phyloP scores from a whole-genome alignment of 1,140 invertebrate species.

The Cephus cinctus region DNA sequence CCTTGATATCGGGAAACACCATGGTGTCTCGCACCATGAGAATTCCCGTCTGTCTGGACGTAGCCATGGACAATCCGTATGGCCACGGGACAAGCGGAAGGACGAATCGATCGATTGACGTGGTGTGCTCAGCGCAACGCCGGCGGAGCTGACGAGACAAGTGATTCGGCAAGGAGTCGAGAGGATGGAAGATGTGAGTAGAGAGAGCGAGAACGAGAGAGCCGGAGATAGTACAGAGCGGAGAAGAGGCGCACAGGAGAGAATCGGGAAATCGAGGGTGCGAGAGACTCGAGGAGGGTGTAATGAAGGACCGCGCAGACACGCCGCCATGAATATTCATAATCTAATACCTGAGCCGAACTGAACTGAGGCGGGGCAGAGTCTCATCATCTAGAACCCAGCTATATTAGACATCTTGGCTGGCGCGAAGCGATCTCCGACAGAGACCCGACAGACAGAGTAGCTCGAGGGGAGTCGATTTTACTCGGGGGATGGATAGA shows the following conservation, averaged over 20 bases:
- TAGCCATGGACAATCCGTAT: too few relatives aligned
- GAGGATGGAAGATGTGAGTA: slow-evolving; percentile 23
- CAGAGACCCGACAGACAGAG: too few relatives aligned
- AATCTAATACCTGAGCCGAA: slow-evolving; percentile 57
- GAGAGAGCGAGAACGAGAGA: too few relatives aligned
- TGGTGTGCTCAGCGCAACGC: too few relatives aligned
- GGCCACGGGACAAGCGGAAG: too few relatives aligned
- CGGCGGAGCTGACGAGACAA: too few relatives aligned
- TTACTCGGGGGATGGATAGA: too few relatives aligned
- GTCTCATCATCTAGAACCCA: slow-evolving; percentile 53
- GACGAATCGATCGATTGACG: too few relatives aligned
- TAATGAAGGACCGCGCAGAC: slow-evolving; percentile 56
- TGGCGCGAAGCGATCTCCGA: not conserved
- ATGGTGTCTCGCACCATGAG: not conserved
- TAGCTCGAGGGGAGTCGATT: too few relatives aligned
- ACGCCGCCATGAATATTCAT: slow-evolving; percentile 57
- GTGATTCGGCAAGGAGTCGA: too few relatives aligned
- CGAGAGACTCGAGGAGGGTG: slow-evolving; percentile 38
- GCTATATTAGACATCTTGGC: slow-evolving; percentile 49
- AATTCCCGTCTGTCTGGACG: not conserved
- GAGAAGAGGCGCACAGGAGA: too few relatives aligned
- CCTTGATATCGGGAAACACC: slow-evolving; percentile 24
- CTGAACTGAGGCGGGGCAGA: slow-evolving; percentile 50
- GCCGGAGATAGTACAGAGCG: too few relatives aligned
- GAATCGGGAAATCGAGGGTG: slow-evolving; percentile 13